These are phyloP conservation scores for Cephus sareptanus DNA, from an alignment of 2,888 invertebrate species.

Conservation along the genomic window DNA sequence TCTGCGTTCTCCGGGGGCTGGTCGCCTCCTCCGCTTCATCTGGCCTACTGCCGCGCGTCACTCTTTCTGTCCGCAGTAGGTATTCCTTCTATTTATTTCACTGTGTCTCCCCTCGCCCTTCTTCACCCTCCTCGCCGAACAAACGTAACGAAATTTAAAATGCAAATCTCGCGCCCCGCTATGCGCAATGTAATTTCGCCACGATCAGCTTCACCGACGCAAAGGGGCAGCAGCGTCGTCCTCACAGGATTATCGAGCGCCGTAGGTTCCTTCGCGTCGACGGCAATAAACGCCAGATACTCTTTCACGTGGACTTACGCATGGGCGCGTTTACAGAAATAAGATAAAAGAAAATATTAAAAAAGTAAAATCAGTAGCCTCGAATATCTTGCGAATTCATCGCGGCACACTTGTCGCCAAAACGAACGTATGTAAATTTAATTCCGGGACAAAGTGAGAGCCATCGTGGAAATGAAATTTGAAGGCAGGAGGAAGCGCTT, in stretches of 20 bases:
- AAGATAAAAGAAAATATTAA: neutral
- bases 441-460: too few relatives aligned
- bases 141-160: slow-evolving; percentile 39
- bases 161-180: slow-evolving; percentile 35
- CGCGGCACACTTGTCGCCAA: too few relatives aligned
- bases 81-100: slow-evolving; percentile 16
- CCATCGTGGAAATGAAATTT: neutral
- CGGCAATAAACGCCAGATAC: too few relatives aligned
- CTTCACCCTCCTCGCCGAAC: slow-evolving; percentile 26
- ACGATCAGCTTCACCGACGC: slow-evolving; percentile 32
- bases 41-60: neutral
- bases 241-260: slow-evolving; percentile 20
- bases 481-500: neutral
- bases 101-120: slow-evolving; percentile 28
- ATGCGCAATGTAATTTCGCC: slow-evolving; percentile 23
- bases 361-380: too few relatives aligned
- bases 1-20: neutral
- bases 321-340: neutral
- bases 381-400: too few relatives aligned
- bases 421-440: too few relatives aligned
- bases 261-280: slow-evolving; percentile 15
- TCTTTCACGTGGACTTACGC: neutral
- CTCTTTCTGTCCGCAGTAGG: neutral
- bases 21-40: neutral
- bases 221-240: neutral